phyloP scores from a whole-genome alignment of 37 sponge, comb jelly and placozoan genomes.

The Beroe forskalii region DNA sequence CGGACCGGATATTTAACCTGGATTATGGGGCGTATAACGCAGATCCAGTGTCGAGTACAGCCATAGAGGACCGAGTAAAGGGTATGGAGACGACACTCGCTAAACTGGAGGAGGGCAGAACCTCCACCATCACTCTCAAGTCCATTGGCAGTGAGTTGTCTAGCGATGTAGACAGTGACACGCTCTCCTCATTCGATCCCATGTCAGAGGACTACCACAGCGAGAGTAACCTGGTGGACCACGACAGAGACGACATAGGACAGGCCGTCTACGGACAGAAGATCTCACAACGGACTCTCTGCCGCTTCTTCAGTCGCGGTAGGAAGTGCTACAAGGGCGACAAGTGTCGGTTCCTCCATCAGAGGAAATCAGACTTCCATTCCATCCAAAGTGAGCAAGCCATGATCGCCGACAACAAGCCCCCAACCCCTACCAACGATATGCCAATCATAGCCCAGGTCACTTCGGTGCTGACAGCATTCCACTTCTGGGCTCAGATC shows the following conservation, averaged over 20 bases:
- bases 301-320: constrained; percentile 46
- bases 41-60: not conserved
- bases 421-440: constrained; percentile 27
- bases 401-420: not conserved
- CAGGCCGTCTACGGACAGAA: constrained; percentile 6
- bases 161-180: constrained; percentile 12
- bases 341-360: constrained; percentile 27
- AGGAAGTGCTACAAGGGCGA: constrained; percentile 27
- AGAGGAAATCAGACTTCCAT: constrained; percentile 25
- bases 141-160: constrained; percentile 13
- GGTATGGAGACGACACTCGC: not conserved
- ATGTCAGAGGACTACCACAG: constrained; percentile 45
- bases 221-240: constrained; percentile 41
- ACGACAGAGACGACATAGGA: constrained; percentile 31
- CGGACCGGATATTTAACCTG: constrained; percentile 15
- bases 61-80: not conserved
- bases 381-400: not conserved
- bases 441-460: constrained; percentile 49
- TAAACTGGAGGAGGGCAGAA: not conserved
- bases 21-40: not conserved
- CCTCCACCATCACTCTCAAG: not conserved
- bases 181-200: constrained; percentile 55
- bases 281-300: not conserved
- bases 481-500: constrained; percentile 65
- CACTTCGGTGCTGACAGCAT: constrained; percentile 29